A percentile compares a stretch with the other conserved stretches of the same genome.
Conservation (phyloP, 2,888 invertebrate genomes). For the Perizoma affinitatum region DNA sequence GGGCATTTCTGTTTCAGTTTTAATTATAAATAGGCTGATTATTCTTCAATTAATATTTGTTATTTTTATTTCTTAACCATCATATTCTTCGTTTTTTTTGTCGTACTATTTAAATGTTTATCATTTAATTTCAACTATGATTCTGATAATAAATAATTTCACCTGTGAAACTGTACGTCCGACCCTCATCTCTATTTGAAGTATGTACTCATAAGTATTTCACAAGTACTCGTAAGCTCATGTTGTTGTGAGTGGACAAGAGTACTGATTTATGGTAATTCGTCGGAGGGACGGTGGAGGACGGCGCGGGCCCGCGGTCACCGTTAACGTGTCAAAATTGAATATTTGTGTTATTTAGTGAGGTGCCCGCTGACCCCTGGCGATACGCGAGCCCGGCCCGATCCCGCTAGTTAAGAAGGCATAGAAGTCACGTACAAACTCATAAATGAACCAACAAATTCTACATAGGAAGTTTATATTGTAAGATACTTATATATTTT, state of each 20-base stretch:
- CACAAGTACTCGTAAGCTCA: not conserved
- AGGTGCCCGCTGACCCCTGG: constrained; percentile 20
- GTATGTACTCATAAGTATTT: constrained; percentile 4
- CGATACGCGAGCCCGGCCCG: constrained; percentile 8
- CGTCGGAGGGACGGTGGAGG: constrained; percentile 5
- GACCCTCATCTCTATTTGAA: constrained; percentile 1
- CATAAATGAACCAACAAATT: not conserved
- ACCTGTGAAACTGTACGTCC: constrained; percentile 1
- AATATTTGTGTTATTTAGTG: constrained; percentile 35
- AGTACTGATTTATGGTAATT: constrained; percentile 24
- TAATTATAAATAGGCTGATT: too few relatives aligned
- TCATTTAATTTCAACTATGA: too few relatives aligned
- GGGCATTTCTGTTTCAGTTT: too few relatives aligned
- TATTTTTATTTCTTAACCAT: too few relatives aligned
- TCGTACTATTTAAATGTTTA: too few relatives aligned
- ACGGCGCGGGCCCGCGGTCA: constrained; percentile 7
- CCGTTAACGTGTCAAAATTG: constrained; percentile 34
- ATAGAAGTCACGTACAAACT: constrained; percentile 5
- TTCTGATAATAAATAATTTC: too few relatives aligned
- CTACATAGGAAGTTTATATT: not conserved
- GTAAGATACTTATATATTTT: too few relatives aligned
- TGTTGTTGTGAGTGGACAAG: constrained; percentile 11
- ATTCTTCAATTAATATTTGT: too few relatives aligned
- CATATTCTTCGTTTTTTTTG: too few relatives aligned
- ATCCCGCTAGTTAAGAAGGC: not conserved